Conservation (phyloP, 2,113 vertebrate species). For the Polypterus bichir region DNA sequence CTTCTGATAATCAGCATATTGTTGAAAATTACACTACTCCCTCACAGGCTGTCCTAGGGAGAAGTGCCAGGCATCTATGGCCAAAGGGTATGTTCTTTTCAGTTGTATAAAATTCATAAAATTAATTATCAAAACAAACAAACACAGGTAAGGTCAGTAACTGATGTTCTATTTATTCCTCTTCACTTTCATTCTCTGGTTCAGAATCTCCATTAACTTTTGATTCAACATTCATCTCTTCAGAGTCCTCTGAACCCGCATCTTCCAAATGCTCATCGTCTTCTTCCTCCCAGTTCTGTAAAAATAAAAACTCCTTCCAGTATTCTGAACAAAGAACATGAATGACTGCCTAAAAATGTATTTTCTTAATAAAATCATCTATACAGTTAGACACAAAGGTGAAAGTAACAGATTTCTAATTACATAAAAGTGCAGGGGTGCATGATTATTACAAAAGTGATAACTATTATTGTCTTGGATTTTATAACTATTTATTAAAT, state of each 20-base stretch:
- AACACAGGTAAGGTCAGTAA: conserved; percentile 46
- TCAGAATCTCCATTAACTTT: conserved; percentile 89
- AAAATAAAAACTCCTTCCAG: not conserved
- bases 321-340: not conserved
- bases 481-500: no score
- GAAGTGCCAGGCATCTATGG: not conserved
- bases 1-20: no score
- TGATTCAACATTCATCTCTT: conserved; percentile 59
- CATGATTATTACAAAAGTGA: no score
- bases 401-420: no score
- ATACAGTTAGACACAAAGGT: no score
- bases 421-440: no score
- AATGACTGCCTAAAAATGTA: not conserved
- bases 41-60: not conserved
- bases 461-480: no score
- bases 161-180: conserved; percentile 59
- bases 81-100: conserved; percentile 21
- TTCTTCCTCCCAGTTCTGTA: conserved; percentile 81
- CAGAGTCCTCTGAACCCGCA: conserved; percentile 45
- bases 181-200: conserved; percentile 84
- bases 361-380: not conserved
- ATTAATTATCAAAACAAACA: conserved; percentile 46
- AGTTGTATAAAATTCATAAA: conserved; percentile 53
- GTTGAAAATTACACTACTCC: not conserved
- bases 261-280: conserved; percentile 19